Conservation (phyloP, 2,888 invertebrate genomes). For the Orchesella flavescens region DNA sequence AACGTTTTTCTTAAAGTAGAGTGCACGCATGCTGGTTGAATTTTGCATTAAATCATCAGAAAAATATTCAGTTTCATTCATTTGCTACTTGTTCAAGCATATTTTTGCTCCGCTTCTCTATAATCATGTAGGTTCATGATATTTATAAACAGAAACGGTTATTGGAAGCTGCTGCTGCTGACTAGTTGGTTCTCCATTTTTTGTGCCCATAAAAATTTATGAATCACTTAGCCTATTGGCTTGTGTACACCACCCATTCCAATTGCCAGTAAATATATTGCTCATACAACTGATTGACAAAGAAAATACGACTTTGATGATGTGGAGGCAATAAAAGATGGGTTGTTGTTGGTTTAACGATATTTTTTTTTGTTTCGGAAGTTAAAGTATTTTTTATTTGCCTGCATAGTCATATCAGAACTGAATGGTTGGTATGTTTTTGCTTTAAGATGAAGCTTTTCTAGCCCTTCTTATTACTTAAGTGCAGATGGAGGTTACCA, state of each 20-base stretch:
- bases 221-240: constrained; percentile 8
- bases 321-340: background rate
- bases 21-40: background rate
- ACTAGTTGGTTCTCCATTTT: background rate
- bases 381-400: no score
- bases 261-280: background rate
- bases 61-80: background rate
- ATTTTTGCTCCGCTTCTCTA: background rate
- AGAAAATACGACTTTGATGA: background rate
- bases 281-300: background rate
- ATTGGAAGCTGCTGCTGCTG: background rate
- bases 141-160: constrained; percentile 1
- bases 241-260: background rate
- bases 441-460: no score
- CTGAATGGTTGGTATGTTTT: no score
- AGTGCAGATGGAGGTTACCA: no score
- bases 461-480: no score
- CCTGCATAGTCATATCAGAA: no score
- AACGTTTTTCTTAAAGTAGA: background rate
- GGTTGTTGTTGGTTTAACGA: background rate
- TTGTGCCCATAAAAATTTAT: constrained; percentile 11
- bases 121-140: background rate
- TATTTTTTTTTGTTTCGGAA: background rate
- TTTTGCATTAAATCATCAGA: constrained; percentile 8
- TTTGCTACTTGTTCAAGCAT: background rate